Conservation (phyloP, 1,140 invertebrate species). For the Conus ventricosus region DNA sequence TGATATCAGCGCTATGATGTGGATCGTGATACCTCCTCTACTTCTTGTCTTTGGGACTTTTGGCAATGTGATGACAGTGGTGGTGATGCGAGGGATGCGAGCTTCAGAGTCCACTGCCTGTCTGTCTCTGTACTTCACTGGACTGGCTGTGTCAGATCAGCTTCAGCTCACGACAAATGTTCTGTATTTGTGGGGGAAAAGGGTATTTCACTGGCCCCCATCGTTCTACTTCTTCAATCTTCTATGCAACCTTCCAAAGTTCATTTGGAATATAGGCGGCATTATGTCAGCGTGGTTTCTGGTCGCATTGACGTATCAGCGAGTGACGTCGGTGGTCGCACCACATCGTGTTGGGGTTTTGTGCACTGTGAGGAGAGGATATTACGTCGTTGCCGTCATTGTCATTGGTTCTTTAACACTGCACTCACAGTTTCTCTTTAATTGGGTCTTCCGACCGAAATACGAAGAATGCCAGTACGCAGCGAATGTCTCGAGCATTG, state of each 20-base stretch:
- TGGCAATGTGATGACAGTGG: conserved; percentile 12
- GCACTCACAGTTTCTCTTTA: background rate
- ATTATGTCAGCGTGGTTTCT: conserved; percentile 5
- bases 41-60: background rate
- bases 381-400: background rate
- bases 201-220: background rate
- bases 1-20: background rate
- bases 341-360: background rate
- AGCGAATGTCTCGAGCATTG: background rate
- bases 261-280: background rate
- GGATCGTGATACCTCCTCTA: background rate
- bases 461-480: background rate
- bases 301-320: conserved; percentile 7
- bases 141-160: conserved; percentile 13
- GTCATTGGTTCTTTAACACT: background rate
- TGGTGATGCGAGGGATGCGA: background rate
- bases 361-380: background rate
- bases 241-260: background rate
- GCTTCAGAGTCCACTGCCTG: background rate
- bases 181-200: background rate
- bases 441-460: background rate
- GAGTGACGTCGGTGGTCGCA: conserved; percentile 1
- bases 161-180: background rate
- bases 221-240: background rate
- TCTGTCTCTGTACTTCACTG: background rate